Evolutionary conservation across 2,113 vertebrate genomes (phyloP).

Genomic region (Atractosteus spatula): DNA sequence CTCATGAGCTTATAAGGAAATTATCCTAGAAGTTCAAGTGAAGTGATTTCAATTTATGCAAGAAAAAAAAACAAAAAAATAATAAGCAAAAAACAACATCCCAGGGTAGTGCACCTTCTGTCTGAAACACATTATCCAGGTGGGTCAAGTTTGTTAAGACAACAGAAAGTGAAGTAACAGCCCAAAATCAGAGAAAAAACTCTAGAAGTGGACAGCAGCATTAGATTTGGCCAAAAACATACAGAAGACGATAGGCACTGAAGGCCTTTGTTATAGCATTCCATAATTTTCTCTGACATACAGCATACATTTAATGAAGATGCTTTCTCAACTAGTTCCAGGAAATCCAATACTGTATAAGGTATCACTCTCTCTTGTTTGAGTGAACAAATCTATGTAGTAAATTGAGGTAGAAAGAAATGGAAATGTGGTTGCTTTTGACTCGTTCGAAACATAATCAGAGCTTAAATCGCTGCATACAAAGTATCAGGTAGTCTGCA

Average conservation of each 20-base stretch:
- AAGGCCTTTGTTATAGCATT: slow-evolving; percentile 23
- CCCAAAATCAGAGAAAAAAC: too few species aligned
- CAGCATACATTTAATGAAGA: slow-evolving; percentile 14
- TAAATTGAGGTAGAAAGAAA: neutral
- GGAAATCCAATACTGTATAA: slow-evolving; percentile 15
- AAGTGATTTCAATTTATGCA: too few species aligned
- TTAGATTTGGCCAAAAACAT: too few species aligned
- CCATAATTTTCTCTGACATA: slow-evolving; percentile 10
- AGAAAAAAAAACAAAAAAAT: too few species aligned
- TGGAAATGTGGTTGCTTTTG: slow-evolving; percentile 1
- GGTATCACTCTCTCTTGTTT: slow-evolving; percentile 7
- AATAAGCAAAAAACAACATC: too few species aligned
- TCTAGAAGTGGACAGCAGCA: slow-evolving; percentile 9
- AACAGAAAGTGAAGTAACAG: neutral
- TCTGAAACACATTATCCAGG: neutral
- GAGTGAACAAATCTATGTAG: neutral
- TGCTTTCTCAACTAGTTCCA: neutral
- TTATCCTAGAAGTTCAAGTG: too few species aligned
- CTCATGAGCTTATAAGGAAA: too few species aligned
- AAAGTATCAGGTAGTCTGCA: neutral
- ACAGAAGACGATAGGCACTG: neutral
- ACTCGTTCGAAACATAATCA: neutral
- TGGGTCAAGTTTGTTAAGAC: slow-evolving; percentile 17
- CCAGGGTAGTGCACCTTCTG: too few species aligned
- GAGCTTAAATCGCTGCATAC: neutral